Evolutionary conservation across 2,797 vertebrate species (phyloP).

Genomic region (Trachurus trachurus): DNA sequence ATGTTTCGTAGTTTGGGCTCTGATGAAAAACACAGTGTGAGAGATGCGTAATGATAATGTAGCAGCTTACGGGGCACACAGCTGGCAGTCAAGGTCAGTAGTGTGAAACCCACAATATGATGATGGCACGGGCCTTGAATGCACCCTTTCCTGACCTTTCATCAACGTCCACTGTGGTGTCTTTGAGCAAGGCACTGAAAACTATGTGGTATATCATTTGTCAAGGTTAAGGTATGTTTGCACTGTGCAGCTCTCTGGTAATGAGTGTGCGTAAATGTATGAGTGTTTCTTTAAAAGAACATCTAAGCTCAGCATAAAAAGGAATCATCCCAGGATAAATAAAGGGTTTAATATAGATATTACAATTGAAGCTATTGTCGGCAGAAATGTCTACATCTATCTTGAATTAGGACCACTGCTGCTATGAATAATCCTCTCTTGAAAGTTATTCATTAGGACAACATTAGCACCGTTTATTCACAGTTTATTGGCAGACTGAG

Average conservation of each 20-base stretch:
- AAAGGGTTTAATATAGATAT: slow-evolving; percentile 66
- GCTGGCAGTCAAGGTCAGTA: slow-evolving; percentile 59
- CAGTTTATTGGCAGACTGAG: slow-evolving; percentile 65
- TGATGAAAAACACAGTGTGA: slow-evolving; percentile 65
- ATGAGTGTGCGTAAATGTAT: slow-evolving; percentile 19
- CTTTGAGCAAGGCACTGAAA: slow-evolving; percentile 49
- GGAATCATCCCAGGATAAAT: slow-evolving; percentile 45
- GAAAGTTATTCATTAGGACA: slow-evolving; percentile 66
- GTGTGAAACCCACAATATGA: slow-evolving; percentile 41
- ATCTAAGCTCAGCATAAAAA: slow-evolving; percentile 48
- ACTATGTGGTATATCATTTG: neutral
- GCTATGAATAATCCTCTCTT: slow-evolving; percentile 53
- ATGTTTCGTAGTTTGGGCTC: slow-evolving; percentile 53
- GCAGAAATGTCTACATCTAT: slow-evolving; percentile 35
- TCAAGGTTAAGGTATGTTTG: slow-evolving; percentile 21
- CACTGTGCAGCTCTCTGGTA: slow-evolving; percentile 8
- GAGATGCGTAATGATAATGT: slow-evolving; percentile 50
- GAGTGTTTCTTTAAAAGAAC: slow-evolving; percentile 33
- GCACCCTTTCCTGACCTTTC: slow-evolving; percentile 6
- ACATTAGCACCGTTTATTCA: slow-evolving; percentile 71
- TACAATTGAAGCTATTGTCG: slow-evolving; percentile 16
- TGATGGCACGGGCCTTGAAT: slow-evolving; percentile 2
- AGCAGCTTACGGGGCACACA: slow-evolving; percentile 55
- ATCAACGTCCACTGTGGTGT: slow-evolving; percentile 12
- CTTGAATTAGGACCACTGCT: slow-evolving; percentile 45